Conservation (phyloP, 2,888 invertebrate genomes). For the Steromphala cineraria region DNA sequence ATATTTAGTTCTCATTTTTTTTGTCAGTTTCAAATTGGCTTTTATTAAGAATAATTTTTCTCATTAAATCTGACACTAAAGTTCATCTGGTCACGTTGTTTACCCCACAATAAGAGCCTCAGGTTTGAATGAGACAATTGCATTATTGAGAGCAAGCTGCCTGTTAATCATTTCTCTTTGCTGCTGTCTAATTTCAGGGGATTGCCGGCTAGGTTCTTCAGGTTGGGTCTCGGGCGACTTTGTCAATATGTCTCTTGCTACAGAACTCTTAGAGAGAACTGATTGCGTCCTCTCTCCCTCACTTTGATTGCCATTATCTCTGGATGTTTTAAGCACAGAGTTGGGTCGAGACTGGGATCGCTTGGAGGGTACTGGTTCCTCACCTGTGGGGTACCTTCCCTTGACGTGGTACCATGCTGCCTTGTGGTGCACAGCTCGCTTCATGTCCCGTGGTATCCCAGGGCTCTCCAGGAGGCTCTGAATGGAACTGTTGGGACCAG, state of each 20-base stretch:
- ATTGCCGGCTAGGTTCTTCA: background rate
- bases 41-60: too few relatives aligned
- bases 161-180: background rate
- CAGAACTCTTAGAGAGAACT: background rate
- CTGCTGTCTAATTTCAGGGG: background rate
- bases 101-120: background rate
- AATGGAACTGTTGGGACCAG: slow-evolving; percentile 63
- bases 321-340: background rate
- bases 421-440: slow-evolving; percentile 53
- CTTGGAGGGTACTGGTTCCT: slow-evolving; percentile 54
- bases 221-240: background rate
- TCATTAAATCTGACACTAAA: too few relatives aligned
- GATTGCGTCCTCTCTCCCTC: background rate
- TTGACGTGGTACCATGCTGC: slow-evolving; percentile 73
- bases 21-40: too few relatives aligned
- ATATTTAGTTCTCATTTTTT: too few relatives aligned
- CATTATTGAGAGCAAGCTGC: background rate
- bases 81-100: background rate
- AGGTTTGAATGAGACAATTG: background rate
- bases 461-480: slow-evolving; percentile 56
- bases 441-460: slow-evolving; percentile 47
- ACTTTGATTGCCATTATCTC: background rate
- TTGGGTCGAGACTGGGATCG: slow-evolving; percentile 53
- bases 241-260: background rate
- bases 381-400: slow-evolving; percentile 63